Evolutionary conservation across 30 jellyfish, hydroid and myxozoan genomes (phyloP).

Genomic region (Pseudorhiza aurosa): DNA sequence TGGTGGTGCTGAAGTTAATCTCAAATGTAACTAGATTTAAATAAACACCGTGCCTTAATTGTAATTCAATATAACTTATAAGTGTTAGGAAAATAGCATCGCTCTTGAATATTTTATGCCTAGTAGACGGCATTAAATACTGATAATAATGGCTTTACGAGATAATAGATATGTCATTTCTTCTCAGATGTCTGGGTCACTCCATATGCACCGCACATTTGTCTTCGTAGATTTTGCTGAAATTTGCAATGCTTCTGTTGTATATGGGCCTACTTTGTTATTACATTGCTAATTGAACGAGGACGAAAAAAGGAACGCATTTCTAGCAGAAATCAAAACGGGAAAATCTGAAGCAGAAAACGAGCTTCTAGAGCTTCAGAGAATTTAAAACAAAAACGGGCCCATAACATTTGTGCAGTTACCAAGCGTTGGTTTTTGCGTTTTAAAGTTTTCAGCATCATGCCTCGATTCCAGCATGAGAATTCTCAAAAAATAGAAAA

Average conservation of each 20-base stretch:
- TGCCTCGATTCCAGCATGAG: too few relatives aligned
- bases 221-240: background rate
- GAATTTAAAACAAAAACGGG: too few relatives aligned
- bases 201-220: background rate
- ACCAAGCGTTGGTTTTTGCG: too few relatives aligned
- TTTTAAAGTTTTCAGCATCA: too few relatives aligned
- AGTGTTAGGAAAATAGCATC: slow-evolving; percentile 29
- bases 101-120: slow-evolving; percentile 31
- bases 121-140: slow-evolving; percentile 55
- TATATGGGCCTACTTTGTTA: too few relatives aligned
- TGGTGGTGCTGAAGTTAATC: slow-evolving; percentile 55
- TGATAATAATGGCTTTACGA: slow-evolving; percentile 46
- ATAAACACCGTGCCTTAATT: slow-evolving; percentile 29
- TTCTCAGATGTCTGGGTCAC: slow-evolving; percentile 43
- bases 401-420: too few relatives aligned
- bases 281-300: too few relatives aligned
- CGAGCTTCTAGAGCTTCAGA: too few relatives aligned
- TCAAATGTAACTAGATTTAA: slow-evolving; percentile 39
- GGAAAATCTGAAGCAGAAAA: too few relatives aligned
- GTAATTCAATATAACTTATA: slow-evolving; percentile 30
- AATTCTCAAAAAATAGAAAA: too few relatives aligned
- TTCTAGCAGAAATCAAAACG: too few relatives aligned
- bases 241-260: background rate
- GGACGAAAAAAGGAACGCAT: too few relatives aligned
- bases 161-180: slow-evolving; percentile 40